Evolutionary conservation across 2,888 invertebrate species (phyloP).

Genomic region (Lepidocyrtoides sp.): DNA sequence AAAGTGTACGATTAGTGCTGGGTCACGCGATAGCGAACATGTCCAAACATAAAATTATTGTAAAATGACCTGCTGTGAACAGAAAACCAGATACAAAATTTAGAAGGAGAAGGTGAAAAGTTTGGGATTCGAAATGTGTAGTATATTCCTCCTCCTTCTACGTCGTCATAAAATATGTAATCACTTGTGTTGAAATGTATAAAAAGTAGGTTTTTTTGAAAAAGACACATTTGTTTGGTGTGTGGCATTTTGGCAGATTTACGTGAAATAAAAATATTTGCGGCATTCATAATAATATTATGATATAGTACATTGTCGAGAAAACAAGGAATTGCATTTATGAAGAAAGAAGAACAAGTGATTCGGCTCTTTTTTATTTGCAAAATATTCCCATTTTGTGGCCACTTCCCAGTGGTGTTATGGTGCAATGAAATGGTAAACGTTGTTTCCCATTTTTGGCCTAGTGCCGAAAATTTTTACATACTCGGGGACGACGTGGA

Average conservation of each 20-base stretch:
- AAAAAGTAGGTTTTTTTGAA: neutral
- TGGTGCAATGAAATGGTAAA: slow-evolving; percentile 18
- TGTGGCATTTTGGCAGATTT: neutral
- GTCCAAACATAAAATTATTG: slow-evolving; percentile 4
- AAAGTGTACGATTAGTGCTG: slow-evolving; percentile 28
- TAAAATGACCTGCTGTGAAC: neutral
- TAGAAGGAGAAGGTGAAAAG: neutral
- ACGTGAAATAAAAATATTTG: neutral
- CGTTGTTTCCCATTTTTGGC: slow-evolving; percentile 43
- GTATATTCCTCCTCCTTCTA: too few species aligned
- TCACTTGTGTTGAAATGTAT: neutral
- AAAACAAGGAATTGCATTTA: neutral
- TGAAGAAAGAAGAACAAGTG: neutral
- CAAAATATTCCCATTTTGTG: slow-evolving; percentile 47
- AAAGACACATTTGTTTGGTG: neutral
- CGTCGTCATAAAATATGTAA: too few species aligned
- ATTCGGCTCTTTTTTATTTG: neutral
- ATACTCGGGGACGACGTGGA: neutral
- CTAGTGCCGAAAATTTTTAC: slow-evolving; percentile 15
- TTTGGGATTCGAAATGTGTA: neutral
- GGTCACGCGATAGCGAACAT: slow-evolving; percentile 13
- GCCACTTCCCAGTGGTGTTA: slow-evolving; percentile 44
- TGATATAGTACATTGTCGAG: neutral
- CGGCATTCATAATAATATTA: neutral
- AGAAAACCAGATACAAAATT: too few species aligned